Evolutionary conservation across 2,888 invertebrate species (phyloP).

Genomic region (Apantesis nais): DNA sequence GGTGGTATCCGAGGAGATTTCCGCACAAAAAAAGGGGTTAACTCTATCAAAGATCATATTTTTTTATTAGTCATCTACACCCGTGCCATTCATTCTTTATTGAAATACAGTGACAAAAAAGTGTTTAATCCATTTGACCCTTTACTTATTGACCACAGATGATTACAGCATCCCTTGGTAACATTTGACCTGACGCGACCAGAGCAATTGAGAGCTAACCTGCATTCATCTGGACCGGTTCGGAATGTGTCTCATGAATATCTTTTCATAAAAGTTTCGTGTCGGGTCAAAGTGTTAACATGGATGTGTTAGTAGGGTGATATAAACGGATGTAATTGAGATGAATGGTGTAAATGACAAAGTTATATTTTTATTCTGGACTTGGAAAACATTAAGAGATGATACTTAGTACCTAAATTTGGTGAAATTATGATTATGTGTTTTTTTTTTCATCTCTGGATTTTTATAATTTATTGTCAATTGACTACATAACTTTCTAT

Average conservation of each 20-base stretch:
- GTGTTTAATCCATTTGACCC: conserved; percentile 27
- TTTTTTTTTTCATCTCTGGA: not conserved
- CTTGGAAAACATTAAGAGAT: not conserved
- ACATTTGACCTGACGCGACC: conserved; percentile 23
- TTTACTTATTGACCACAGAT: conserved; percentile 18
- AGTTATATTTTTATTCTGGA: not conserved
- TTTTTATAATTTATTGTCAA: too few species aligned
- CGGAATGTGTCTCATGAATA: conserved; percentile 37
- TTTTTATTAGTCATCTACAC: too few species aligned
- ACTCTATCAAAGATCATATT: too few species aligned
- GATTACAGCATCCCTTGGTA: conserved; percentile 34
- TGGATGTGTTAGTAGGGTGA: conserved; percentile 5
- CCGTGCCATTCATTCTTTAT: not conserved
- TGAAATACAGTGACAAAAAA: conserved; percentile 3
- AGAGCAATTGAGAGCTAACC: conserved; percentile 24
- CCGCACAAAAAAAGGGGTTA: too few species aligned
- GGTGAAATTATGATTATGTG: too few species aligned
- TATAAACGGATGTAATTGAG: conserved; percentile 2
- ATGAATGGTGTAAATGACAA: not conserved
- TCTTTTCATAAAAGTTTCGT: conserved; percentile 9
- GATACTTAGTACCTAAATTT: not conserved
- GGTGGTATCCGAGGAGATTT: too few species aligned
- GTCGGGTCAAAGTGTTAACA: conserved; percentile 16
- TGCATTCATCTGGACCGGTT: conserved; percentile 35
- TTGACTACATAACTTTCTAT: too few species aligned